phyloP scores from a whole-genome alignment of 1,140 invertebrate genomes.

The Microvelia longipes region DNA sequence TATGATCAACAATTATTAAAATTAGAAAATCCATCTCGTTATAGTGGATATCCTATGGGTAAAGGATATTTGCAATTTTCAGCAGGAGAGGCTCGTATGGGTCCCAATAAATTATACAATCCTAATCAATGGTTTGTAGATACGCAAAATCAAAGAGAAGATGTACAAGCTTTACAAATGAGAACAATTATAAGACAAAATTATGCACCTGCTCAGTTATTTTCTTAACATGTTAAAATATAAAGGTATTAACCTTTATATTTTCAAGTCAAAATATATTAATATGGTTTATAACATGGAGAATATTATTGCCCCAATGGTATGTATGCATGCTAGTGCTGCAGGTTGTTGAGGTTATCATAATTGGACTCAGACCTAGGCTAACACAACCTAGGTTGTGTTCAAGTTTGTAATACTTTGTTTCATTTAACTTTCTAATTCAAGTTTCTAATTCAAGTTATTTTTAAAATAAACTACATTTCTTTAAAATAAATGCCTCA shows the following conservation, averaged over 20 bases:
- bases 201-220: neutral
- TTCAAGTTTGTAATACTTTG: neutral
- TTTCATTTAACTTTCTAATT: neutral
- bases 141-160: neutral
- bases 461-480: neutral
- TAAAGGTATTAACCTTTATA: neutral
- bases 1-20: neutral
- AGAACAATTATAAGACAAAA: neutral
- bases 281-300: neutral
- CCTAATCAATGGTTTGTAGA: neutral
- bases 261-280: neutral
- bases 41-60: neutral
- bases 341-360: neutral
- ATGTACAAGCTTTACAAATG: neutral
- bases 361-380: neutral
- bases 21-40: neutral
- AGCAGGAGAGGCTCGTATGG: neutral
- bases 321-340: neutral
- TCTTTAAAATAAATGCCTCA: neutral
- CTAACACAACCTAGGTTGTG: neutral
- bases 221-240: neutral
- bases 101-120: neutral
- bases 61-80: neutral
- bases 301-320: neutral
- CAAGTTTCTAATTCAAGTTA: neutral